Percentiles rank a stretch among this genome's conserved stretches.
phyloP scores from a whole-genome alignment of 1,140 invertebrate species.

The Linepithema humile region DNA sequence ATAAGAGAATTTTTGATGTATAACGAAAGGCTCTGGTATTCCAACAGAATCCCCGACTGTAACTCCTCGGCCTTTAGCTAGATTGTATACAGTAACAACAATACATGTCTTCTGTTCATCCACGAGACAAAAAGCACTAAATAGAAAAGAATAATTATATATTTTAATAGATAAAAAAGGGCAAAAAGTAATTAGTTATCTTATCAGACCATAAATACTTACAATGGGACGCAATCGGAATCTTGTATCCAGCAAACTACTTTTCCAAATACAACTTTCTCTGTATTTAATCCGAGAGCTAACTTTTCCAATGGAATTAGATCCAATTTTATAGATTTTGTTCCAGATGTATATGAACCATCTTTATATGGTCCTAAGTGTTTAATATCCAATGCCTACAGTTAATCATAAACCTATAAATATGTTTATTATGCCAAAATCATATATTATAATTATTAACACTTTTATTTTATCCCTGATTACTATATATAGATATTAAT shows the following conservation, averaged over 20 bases:
- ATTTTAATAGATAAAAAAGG: conserved; percentile 22
- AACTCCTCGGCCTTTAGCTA: conserved; percentile 91
- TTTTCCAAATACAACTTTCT: conserved; percentile 90
- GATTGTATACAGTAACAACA: conserved; percentile 93
- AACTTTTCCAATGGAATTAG: conserved; percentile 84
- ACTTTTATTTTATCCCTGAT: not conserved
- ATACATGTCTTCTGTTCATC: conserved; percentile 90
- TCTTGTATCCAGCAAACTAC: conserved; percentile 92
- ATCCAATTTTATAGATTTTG: conserved; percentile 85
- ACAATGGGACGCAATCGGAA: conserved; percentile 92
- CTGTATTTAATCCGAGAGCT: conserved; percentile 86
- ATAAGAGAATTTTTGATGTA: conserved; percentile 86
- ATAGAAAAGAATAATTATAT: conserved; percentile 74
- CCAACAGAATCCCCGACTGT: conserved; percentile 94
- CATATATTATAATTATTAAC: conserved; percentile 30
- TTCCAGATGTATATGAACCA: conserved; percentile 85
- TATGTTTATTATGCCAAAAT: conserved; percentile 62
- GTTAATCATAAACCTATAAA: conserved; percentile 70
- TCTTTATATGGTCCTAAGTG: conserved; percentile 87
- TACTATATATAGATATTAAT: not conserved
- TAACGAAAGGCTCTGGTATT: conserved; percentile 91
- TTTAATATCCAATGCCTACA: conserved; percentile 85
- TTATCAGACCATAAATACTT: conserved; percentile 78
- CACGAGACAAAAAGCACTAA: conserved; percentile 92
- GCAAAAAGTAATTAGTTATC: not conserved